These are phyloP conservation scores for Eristalis arbustorum DNA, from an alignment of 2,888 invertebrate species.

Conservation along the genomic window DNA sequence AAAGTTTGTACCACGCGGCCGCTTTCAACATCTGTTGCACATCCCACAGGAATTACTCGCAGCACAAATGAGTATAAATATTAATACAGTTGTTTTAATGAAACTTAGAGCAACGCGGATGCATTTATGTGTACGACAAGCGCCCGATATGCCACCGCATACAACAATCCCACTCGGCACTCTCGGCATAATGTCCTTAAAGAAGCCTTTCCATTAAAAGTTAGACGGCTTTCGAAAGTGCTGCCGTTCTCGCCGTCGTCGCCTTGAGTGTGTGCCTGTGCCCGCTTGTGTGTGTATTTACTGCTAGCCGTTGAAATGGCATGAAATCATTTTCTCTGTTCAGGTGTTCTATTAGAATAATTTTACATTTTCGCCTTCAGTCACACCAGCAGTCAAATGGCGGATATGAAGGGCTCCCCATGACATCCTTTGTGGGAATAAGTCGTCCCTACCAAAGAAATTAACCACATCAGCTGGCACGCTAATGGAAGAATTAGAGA, in stretches of 20 bases:
- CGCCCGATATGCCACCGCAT: conserved; percentile 7
- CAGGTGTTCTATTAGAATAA: conserved; percentile 39
- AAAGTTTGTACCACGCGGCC: conserved; percentile 34
- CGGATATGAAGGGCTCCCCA: conserved; percentile 11
- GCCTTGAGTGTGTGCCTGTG: background rate
- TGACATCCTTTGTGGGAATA: conserved; percentile 24
- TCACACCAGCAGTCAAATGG: background rate
- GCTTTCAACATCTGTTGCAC: conserved; percentile 60
- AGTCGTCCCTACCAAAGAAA: conserved; percentile 6
- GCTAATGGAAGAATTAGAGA: background rate
- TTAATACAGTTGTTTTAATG: conserved; percentile 67
- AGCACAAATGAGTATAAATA: conserved; percentile 65
- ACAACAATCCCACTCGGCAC: conserved; percentile 16
- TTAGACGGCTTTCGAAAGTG: conserved; percentile 27
- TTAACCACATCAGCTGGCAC: conserved; percentile 1
- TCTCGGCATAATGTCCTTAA: conserved; percentile 22
- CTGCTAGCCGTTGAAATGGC: conserved; percentile 44
- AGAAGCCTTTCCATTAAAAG: conserved; percentile 50
- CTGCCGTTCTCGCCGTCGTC: background rate
- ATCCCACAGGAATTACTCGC: conserved; percentile 58
- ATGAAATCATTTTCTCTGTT: conserved; percentile 37
- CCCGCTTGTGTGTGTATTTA: background rate
- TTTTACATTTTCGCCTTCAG: conserved; percentile 34
- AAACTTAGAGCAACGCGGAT: conserved; percentile 38
- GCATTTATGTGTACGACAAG: conserved; percentile 42